Evolutionary conservation across 2,797 vertebrate genomes (phyloP).

Genomic region (Fratercula arctica): DNA sequence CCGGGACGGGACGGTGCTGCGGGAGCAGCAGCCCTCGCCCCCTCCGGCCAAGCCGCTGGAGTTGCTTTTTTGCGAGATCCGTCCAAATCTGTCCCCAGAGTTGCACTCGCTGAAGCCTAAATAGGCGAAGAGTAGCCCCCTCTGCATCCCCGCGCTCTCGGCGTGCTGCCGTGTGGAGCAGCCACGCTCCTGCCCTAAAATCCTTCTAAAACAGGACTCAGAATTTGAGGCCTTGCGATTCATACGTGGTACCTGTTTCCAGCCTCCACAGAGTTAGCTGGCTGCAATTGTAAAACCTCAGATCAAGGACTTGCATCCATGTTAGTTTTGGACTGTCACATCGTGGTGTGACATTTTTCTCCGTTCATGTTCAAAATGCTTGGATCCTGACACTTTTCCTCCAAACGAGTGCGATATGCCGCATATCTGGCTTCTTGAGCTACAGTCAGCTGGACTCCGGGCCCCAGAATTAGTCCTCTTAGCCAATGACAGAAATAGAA

Average conservation of each 20-base stretch:
- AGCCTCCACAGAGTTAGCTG: neutral
- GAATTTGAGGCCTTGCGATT: neutral
- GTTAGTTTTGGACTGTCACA: neutral
- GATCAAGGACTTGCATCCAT: neutral
- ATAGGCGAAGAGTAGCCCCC: neutral
- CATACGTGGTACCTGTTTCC: neutral
- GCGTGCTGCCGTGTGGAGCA: neutral
- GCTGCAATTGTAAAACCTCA: neutral
- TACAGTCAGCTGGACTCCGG: neutral
- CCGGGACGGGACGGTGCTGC: neutral
- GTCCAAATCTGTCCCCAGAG: neutral
- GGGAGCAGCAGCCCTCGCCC: neutral
- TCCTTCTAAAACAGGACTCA: neutral
- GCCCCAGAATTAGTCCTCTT: neutral
- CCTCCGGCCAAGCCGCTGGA: neutral
- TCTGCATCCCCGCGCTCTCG: neutral
- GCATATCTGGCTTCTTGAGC: neutral
- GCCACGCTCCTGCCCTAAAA: neutral
- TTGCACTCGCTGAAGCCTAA: neutral
- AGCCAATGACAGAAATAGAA: neutral
- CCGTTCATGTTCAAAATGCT: neutral
- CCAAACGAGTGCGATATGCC: rapidly evolving
- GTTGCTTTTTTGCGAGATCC: neutral
- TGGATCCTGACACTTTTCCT: neutral
- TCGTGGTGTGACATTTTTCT: neutral